phyloP scores from a whole-genome alignment of 2,113 vertebrate species.

The Pomatorhinus ruficollis region DNA sequence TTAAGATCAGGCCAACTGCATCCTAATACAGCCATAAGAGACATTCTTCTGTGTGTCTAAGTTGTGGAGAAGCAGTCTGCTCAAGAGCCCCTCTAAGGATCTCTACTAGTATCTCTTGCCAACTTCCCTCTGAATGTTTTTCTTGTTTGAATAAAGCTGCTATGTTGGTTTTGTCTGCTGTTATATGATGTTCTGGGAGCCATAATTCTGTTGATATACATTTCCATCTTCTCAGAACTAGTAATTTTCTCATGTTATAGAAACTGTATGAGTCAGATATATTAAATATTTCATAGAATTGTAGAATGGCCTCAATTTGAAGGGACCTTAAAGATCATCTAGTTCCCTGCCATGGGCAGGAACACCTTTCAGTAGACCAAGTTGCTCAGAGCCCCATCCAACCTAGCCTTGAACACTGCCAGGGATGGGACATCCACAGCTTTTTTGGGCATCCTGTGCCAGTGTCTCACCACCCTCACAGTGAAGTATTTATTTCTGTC shows the following conservation, averaged over 20 bases:
- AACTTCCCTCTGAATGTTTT: neutral
- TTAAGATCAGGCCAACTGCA: neutral
- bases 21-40: neutral
- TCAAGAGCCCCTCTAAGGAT: neutral
- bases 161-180: neutral
- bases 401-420: neutral
- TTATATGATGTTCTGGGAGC: neutral
- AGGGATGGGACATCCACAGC: neutral
- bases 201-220: neutral
- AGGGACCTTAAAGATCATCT: neutral
- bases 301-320: neutral
- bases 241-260: neutral
- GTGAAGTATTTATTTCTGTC: neutral
- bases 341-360: neutral
- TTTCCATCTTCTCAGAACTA: neutral
- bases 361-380: neutral
- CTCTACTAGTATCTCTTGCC: neutral
- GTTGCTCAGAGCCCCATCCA: neutral
- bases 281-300: neutral
- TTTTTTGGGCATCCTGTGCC: neutral
- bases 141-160: constrained; percentile 20
- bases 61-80: neutral
- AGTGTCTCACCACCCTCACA: neutral
- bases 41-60: neutral
- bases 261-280: neutral